Percentiles rank a stretch among this genome's conserved stretches.
Conservation (phyloP, 1,140 invertebrate species). For the Drosophila paulistorum region DNA sequence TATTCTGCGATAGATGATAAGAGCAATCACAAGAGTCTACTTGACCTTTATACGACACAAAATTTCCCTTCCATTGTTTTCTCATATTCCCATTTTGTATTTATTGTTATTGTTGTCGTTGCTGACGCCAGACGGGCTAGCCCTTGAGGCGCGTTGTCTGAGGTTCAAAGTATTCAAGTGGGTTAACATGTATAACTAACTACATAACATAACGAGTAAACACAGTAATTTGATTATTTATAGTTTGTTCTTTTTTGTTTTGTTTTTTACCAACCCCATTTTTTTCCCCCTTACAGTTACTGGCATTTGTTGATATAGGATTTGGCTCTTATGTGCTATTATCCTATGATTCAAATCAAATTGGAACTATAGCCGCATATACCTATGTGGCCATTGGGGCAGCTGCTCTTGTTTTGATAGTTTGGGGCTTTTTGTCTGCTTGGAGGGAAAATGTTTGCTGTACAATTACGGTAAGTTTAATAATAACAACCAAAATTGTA, state of each 20-base stretch:
- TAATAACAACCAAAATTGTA: neutral
- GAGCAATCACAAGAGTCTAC: neutral
- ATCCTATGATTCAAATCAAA: constrained; percentile 59
- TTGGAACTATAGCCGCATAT: constrained; percentile 37
- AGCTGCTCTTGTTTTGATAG: constrained; percentile 49
- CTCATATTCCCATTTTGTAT: constrained; percentile 1
- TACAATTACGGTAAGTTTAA: constrained; percentile 66
- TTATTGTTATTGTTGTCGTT: constrained; percentile 19
- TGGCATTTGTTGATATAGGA: constrained; percentile 70
- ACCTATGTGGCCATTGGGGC: constrained; percentile 56
- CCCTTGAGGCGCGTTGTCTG: constrained; percentile 51
- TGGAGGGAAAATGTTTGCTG: constrained; percentile 74
- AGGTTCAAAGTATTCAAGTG: constrained; percentile 35
- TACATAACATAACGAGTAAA: neutral
- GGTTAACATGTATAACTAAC: neutral
- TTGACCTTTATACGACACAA: constrained; percentile 6
- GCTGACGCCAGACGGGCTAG: constrained; percentile 62
- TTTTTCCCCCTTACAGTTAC: constrained; percentile 42
- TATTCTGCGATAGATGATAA: neutral
- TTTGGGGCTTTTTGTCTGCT: constrained; percentile 73
- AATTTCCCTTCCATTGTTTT: neutral
- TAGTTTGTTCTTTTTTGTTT: neutral
- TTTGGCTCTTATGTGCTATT: constrained; percentile 66
- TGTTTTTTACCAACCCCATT: no score
- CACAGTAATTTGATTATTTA: constrained; percentile 1